Conservation (phyloP, 2,888 invertebrate species). For the Ethmia dodecea region DNA sequence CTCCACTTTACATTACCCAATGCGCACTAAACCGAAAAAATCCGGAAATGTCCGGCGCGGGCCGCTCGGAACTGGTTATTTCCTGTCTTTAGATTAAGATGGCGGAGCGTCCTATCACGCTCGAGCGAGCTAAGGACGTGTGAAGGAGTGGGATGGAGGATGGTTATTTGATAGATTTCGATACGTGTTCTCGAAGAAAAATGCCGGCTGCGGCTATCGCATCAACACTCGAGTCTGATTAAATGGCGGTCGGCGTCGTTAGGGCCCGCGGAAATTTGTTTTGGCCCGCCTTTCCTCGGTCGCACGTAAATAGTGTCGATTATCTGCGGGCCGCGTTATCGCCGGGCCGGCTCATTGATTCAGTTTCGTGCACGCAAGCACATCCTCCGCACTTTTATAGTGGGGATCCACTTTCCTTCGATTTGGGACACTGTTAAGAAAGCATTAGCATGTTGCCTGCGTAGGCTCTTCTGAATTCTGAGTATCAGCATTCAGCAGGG, state of each 20-base stretch:
- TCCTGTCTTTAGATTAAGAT: slow-evolving; percentile 48
- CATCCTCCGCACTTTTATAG: neutral
- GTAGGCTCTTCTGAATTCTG: no score
- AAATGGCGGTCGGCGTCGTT: slow-evolving; percentile 57
- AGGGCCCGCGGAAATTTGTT: slow-evolving; percentile 47
- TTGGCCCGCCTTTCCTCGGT: slow-evolving; percentile 43
- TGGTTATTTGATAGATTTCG: slow-evolving; percentile 43
- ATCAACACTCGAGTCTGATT: slow-evolving; percentile 64
- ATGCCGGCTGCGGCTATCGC: slow-evolving; percentile 37
- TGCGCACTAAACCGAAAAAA: slow-evolving; percentile 48
- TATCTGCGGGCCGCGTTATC: slow-evolving; percentile 16
- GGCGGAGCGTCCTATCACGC: slow-evolving; percentile 21
- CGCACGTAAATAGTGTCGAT: slow-evolving; percentile 37
- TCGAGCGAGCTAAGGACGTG: slow-evolving; percentile 6
- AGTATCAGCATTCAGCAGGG: no score
- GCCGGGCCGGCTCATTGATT: slow-evolving; percentile 27
- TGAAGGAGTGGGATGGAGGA: slow-evolving; percentile 15
- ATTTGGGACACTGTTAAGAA: no score
- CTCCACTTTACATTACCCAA: slow-evolving; percentile 31
- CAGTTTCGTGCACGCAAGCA: slow-evolving; percentile 15
- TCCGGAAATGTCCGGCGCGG: slow-evolving; percentile 44
- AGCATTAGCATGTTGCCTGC: no score
- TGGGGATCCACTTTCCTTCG: no score
- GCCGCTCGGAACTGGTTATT: slow-evolving; percentile 52
- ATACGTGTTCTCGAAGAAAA: slow-evolving; percentile 30